Percentiles rank a stretch among this genome's conserved stretches.
Evolutionary conservation across 2,797 vertebrate species (phyloP).

Genomic region (Coregonus sp.): DNA sequence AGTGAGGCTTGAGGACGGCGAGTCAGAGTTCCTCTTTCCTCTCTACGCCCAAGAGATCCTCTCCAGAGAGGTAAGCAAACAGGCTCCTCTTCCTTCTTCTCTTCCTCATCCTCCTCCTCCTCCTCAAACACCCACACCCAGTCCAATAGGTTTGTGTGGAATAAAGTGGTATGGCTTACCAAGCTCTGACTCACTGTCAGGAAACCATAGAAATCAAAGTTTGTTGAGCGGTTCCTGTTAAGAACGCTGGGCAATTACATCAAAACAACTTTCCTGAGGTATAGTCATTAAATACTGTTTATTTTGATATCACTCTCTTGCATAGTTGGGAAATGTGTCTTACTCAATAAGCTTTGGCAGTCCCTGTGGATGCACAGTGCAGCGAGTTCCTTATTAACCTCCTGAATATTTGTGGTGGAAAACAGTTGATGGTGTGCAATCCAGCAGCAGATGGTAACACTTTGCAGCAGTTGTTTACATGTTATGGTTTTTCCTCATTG

Average conservation of each 20-base stretch:
- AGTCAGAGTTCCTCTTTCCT: slow-evolving; percentile 93
- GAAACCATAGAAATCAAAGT: slow-evolving; percentile 26
- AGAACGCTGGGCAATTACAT: slow-evolving; percentile 21
- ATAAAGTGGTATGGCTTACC: slow-evolving; percentile 13
- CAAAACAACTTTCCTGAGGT: slow-evolving; percentile 13
- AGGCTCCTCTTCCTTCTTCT: neutral
- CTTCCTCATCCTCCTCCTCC: slow-evolving; percentile 11
- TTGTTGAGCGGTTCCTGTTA: slow-evolving; percentile 17
- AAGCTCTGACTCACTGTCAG: slow-evolving; percentile 29
- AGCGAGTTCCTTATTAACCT: slow-evolving; percentile 65
- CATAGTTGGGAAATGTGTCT: slow-evolving; percentile 40
- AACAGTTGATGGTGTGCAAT: slow-evolving; percentile 59
- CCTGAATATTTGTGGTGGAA: slow-evolving; percentile 66
- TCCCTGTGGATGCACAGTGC: slow-evolving; percentile 43
- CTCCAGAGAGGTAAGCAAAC: slow-evolving; percentile 87
- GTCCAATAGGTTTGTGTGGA: slow-evolving; percentile 18
- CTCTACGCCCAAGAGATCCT: slow-evolving; percentile 91
- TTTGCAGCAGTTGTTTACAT: slow-evolving; percentile 70
- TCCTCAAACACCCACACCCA: slow-evolving; percentile 17
- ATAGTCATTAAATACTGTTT: slow-evolving; percentile 5
- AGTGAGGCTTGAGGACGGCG: slow-evolving; percentile 86
- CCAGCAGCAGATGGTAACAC: slow-evolving; percentile 72
- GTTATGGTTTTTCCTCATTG: slow-evolving; percentile 62
- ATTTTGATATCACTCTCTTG: slow-evolving; percentile 23
- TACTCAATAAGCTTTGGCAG: slow-evolving; percentile 56